Base-by-base conservation (phyloP, 1,140 invertebrate species). In the Saccostrea cuccullata region DNA sequence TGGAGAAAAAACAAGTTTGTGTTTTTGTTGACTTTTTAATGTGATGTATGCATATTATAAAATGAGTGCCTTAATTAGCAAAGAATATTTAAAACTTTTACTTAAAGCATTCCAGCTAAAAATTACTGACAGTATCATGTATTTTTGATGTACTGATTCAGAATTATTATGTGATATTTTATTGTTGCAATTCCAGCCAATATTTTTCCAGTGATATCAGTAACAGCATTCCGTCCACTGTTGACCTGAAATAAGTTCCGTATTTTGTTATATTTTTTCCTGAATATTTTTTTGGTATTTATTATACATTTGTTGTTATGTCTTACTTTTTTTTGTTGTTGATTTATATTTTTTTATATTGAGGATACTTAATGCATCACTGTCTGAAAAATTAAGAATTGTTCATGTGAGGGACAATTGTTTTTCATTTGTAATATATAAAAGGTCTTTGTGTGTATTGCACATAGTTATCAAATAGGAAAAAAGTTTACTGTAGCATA, bases 261-360 rank as follows among this genome's bases (percentile, higher is more conserved):
- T 64, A 64, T 20, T 47, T 64, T 64, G 58, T 64, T 64, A 64
- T 64, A 64, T 64, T 64, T 64, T 64, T 64, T 6, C 47, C 5
- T n/a, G 13, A 12, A 30, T 36, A 36, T 77, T 77, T 77, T 77
- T 77, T 77, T 30, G 0, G 58, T 64, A 77, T 30, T 36, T 77
- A 30, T 77, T 40, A 77, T 77, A 30, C 36, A 77, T 30, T 15
- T 77, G 60, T 77, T 77, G 13, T 77, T 77, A 77, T 30, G 70
- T 77, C 70, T 77, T 77, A 36, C 30, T 26, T 77, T 77, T n/a
- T 77, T 77, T 77, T 77, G 70, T 77, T 77, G 70, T 30, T 67
- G 20, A 67, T 67, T 67, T 30, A 77, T 15, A 77, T 77, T 77
- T 73, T 73, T 77, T 3, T 77, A 26, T 77, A 2, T 77, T 73